These are phyloP conservation scores for Malurus cyaneus DNA, from an alignment of 2,113 vertebrate species.

Conservation along the genomic window DNA sequence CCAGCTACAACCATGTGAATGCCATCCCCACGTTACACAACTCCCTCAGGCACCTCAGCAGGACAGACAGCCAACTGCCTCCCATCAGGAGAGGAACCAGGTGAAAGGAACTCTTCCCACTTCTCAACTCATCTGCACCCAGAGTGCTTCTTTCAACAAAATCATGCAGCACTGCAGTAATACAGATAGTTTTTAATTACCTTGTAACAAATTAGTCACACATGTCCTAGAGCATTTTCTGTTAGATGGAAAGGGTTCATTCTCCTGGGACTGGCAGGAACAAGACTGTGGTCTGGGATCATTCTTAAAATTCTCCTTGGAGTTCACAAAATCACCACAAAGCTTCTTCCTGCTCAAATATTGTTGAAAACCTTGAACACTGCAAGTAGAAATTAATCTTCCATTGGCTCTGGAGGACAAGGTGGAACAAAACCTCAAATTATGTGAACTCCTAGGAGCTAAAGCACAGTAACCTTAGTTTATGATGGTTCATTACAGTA, in stretches of 20 bases:
- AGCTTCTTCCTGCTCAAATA: not conserved
- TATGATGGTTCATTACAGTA: not conserved
- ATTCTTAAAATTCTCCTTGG: not conserved
- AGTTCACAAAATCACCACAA: not conserved
- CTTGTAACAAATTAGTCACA: slow-evolving; percentile 30
- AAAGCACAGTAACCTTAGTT: not conserved
- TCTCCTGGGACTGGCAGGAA: not conserved
- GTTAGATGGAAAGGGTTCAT: not conserved
- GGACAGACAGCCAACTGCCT: not conserved
- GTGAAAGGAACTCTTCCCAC: not conserved
- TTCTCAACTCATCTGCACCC: not conserved
- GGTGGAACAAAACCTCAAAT: not conserved
- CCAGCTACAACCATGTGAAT: accelerated
- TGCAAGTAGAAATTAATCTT: not conserved
- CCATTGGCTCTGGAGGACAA: not conserved
- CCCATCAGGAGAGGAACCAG: not conserved
- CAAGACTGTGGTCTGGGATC: not conserved
- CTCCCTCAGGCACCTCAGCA: not conserved
- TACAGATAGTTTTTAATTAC: slow-evolving; percentile 37
- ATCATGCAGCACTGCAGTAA: not conserved
- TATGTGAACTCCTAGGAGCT: not conserved
- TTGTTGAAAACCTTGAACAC: not conserved
- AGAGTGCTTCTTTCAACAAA: not conserved
- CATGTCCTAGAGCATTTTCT: not conserved
- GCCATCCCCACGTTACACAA: not conserved